A percentile compares a stretch with the other conserved stretches of the same genome.
Evolutionary conservation across 2,888 invertebrate species (phyloP).

Genomic region (Crematogaster levior): DNA sequence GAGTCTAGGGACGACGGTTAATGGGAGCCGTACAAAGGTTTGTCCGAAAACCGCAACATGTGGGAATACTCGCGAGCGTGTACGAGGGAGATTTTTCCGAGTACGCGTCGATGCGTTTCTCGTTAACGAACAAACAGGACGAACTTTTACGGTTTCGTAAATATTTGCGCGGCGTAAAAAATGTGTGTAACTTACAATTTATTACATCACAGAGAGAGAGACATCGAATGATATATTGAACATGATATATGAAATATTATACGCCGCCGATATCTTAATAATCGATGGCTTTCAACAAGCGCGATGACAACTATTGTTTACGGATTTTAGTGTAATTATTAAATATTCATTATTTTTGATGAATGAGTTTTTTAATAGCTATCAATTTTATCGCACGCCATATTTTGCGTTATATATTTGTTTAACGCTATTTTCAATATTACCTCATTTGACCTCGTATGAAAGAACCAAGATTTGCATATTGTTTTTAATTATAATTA

Average conservation of each 20-base stretch:
- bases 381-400: neutral
- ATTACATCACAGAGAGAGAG: neutral
- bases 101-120: conserved; percentile 2
- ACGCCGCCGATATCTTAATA: neutral
- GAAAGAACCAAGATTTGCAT: neutral
- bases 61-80: conserved; percentile 15
- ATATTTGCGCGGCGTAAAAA: neutral
- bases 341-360: neutral
- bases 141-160: neutral
- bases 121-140: neutral
- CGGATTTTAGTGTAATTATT: neutral
- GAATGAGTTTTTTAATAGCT: neutral
- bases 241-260: too few species aligned
- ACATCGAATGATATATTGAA: neutral
- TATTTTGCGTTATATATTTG: neutral
- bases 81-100: conserved; percentile 20
- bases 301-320: neutral
- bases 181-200: conserved; percentile 19
- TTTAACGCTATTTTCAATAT: neutral
- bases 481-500: conserved; percentile 21
- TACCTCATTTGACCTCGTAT: neutral
- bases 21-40: conserved; percentile 57
- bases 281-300: neutral
- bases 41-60: conserved; percentile 55
- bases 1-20: conserved; percentile 21